These are phyloP conservation scores for Cataglyphis rosenhaueri DNA, from an alignment of 2,888 invertebrate genomes.

Conservation along the genomic window DNA sequence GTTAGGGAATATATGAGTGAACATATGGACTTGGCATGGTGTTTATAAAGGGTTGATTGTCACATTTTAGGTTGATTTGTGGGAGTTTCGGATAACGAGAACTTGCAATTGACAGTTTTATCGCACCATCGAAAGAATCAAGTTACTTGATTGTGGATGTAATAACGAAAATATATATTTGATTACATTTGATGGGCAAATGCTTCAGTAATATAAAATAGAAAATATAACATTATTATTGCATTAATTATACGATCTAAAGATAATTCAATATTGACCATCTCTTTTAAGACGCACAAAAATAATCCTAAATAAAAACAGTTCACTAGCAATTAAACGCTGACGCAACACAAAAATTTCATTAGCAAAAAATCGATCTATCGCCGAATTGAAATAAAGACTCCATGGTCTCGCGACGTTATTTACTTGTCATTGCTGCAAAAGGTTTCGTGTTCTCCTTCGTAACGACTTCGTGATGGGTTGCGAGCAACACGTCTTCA, in stretches of 20 bases:
- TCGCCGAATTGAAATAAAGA: constrained; percentile 35
- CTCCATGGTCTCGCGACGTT: constrained; percentile 32
- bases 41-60: constrained; percentile 27
- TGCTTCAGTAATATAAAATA: not conserved
- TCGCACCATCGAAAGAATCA: constrained; percentile 8
- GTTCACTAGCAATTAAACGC: constrained; percentile 21
- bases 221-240: constrained; percentile 9
- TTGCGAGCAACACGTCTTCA: constrained; percentile 59
- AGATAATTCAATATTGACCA: constrained; percentile 24
- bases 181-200: constrained; percentile 10
- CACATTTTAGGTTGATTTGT: constrained; percentile 40
- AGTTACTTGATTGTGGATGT: not conserved
- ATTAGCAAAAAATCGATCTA: constrained; percentile 30
- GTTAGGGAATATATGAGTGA: constrained; percentile 4
- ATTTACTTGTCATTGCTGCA: constrained; percentile 55
- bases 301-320: not conserved
- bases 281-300: not conserved
- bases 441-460: constrained; percentile 46
- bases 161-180: not conserved
- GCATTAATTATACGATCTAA: not conserved
- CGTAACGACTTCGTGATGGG: constrained; percentile 40
- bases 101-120: constrained; percentile 33
- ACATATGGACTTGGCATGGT: constrained; percentile 25
- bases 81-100: constrained; percentile 36
- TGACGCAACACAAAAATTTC: constrained; percentile 33